Conservation (phyloP, 2,113 vertebrate species). For the Psophia crepitans region DNA sequence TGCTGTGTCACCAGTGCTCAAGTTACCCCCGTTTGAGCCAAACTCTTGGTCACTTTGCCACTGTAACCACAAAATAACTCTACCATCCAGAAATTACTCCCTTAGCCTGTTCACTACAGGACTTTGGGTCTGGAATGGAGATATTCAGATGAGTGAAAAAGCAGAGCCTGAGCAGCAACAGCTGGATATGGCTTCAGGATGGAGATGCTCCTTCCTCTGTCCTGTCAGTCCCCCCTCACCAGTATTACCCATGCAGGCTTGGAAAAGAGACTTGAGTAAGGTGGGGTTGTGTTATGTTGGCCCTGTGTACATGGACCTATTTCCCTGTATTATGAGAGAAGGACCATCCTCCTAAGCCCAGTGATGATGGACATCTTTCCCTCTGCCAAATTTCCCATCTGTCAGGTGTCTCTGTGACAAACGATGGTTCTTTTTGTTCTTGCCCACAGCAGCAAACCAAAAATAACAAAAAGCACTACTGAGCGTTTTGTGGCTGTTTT, state of each 20-base stretch:
- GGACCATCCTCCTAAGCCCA: neutral
- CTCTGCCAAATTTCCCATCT: neutral
- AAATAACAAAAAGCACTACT: neutral
- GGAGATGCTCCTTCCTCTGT: neutral
- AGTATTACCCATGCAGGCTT: neutral
- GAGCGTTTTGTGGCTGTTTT: neutral
- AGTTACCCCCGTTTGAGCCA: neutral
- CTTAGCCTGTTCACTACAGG: neutral
- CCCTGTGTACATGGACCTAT: neutral
- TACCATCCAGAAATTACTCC: neutral
- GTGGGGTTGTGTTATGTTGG: neutral
- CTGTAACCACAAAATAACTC: neutral
- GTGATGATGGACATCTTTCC: neutral
- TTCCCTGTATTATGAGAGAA: neutral
- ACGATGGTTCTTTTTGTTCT: neutral
- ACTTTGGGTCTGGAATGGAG: neutral
- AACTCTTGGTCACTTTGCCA: neutral
- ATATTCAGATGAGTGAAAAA: neutral
- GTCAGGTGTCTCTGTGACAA: neutral
- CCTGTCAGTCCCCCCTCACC: neutral
- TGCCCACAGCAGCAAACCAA: neutral
- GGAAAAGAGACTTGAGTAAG: neutral
- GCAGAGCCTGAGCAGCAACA: neutral
- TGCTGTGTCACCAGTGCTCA: neutral
- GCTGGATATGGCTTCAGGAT: neutral